Evolutionary conservation across 2,888 invertebrate species (phyloP).

Genomic region (Trachelus iudaicus): DNA sequence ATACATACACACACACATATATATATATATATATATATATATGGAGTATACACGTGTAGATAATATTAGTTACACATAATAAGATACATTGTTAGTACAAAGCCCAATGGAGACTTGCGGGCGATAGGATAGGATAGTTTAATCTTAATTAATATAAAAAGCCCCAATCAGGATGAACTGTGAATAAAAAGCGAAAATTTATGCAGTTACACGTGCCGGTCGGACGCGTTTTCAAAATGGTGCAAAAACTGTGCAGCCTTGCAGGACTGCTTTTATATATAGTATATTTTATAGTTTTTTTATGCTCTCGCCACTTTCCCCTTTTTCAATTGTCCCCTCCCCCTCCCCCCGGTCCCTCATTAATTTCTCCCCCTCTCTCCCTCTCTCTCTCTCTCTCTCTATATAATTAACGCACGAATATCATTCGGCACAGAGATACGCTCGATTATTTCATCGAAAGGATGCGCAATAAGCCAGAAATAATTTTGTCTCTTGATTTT

Average conservation of each 20-base stretch:
- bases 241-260: neutral
- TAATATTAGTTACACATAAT: neutral
- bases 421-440: neutral
- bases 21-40: neutral
- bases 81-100: neutral
- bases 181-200: neutral
- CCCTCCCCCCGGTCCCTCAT: no score
- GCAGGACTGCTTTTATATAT: neutral
- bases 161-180: neutral
- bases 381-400: neutral
- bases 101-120: neutral
- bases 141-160: neutral
- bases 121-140: neutral
- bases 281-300: neutral
- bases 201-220: neutral
- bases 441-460: neutral
- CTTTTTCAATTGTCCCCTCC: neutral
- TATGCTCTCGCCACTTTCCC: neutral
- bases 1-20: slow-evolving; percentile 5
- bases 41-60: neutral
- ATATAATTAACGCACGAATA: neutral
- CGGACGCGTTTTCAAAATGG: neutral
- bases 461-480: neutral
- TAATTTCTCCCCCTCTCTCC: no score
- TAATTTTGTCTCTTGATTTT: neutral